These are phyloP conservation scores for Sipha flava DNA, from an alignment of 1,140 invertebrate genomes.

Conservation along the genomic window DNA sequence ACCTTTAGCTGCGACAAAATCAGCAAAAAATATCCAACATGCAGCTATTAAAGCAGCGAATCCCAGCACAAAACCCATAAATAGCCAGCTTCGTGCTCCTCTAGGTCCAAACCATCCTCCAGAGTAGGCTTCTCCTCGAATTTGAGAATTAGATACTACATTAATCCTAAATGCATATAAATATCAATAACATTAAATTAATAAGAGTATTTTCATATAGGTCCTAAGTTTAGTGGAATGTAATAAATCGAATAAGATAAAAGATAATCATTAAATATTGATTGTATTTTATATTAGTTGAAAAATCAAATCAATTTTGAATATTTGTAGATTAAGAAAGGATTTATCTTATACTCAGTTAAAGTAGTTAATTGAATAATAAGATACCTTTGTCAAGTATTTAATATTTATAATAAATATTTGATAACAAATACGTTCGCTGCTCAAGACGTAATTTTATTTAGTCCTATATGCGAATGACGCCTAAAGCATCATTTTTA, in stretches of 20 bases:
- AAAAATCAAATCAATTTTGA: neutral
- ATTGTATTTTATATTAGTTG: neutral
- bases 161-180: constrained; percentile 63
- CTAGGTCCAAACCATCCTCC: constrained; percentile 80
- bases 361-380: too few species aligned
- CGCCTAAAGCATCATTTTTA: too few species aligned
- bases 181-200: neutral
- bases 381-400: too few species aligned
- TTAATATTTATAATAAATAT: too few species aligned
- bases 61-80: constrained; percentile 90
- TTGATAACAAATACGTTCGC: too few species aligned
- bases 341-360: too few species aligned
- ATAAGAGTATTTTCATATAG: too few species aligned
- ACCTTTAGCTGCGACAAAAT: constrained; percentile 49
- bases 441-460: too few species aligned
- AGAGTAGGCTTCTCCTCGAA: constrained; percentile 76
- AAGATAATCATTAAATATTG: neutral
- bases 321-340: too few species aligned
- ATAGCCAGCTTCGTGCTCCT: constrained; percentile 89
- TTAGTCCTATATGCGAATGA: too few species aligned
- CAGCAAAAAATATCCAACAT: constrained; percentile 88
- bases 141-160: constrained; percentile 88
- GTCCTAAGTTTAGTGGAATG: too few species aligned
- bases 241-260: too few species aligned
- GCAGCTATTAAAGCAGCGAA: constrained; percentile 92